These are phyloP conservation scores for Dynastes maya DNA, from an alignment of 2,888 invertebrate species.

Conservation along the genomic window DNA sequence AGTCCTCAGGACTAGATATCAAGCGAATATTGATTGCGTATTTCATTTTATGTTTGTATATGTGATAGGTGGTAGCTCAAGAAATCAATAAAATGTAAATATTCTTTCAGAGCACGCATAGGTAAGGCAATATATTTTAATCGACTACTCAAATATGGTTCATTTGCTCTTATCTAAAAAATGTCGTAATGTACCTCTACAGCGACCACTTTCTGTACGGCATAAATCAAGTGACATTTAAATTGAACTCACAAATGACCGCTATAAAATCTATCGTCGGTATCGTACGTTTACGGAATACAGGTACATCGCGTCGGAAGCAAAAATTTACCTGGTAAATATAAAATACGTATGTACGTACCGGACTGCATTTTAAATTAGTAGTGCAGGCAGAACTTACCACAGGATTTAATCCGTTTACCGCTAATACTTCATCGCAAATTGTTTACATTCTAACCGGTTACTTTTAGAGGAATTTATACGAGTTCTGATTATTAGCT, in stretches of 20 bases:
- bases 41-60: no score
- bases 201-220: neutral
- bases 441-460: neutral
- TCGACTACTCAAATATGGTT: constrained; percentile 11
- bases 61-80: neutral
- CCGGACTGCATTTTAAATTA: no score
- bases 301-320: no score
- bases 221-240: neutral
- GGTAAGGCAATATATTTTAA: neutral
- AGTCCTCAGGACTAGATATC: no score
- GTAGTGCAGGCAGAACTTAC: no score
- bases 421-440: neutral
- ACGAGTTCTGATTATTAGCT: neutral
- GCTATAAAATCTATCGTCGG: neutral
- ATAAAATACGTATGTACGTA: no score
- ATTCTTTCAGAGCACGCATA: constrained; percentile 1
- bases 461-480: constrained; percentile 2
- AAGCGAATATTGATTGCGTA: no score
- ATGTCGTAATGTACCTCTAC: neutral
- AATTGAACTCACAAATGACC: neutral
- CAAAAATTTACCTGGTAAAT: no score
- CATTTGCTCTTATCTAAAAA: neutral
- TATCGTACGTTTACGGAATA: neutral
- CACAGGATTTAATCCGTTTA: neutral
- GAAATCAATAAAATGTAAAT: constrained; percentile 10